Evolutionary conservation across 92 coral and sea anemone species (phyloP).

Genomic region (Blastomussa wellsi): DNA sequence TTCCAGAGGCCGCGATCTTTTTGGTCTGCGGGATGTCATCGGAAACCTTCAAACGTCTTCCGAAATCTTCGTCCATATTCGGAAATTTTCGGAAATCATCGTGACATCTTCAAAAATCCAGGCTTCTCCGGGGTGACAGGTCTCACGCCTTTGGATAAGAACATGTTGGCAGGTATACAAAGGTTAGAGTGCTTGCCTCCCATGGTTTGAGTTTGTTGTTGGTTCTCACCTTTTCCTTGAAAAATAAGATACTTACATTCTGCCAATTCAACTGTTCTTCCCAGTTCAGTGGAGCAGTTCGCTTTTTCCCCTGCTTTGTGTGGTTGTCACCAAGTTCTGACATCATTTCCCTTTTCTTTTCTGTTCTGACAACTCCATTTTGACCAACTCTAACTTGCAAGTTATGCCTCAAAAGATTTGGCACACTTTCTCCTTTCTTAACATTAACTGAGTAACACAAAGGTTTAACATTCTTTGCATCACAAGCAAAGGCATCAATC

Average conservation of each 20-base stretch:
- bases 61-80: too few relatives aligned
- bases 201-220: too few relatives aligned
- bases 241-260: conserved; percentile 52
- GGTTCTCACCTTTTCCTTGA: too few relatives aligned
- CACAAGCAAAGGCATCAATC: conserved; percentile 76
- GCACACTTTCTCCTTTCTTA: conserved; percentile 59
- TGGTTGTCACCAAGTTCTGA: conserved; percentile 23
- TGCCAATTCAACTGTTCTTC: conserved; percentile 88
- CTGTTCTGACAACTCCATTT: conserved; percentile 74
- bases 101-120: too few relatives aligned
- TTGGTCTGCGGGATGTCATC: too few relatives aligned
- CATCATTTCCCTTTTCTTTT: background rate
- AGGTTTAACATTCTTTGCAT: conserved; percentile 53
- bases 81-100: too few relatives aligned
- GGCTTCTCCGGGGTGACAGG: too few relatives aligned
- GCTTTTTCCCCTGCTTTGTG: conserved; percentile 15
- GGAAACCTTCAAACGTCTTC: too few relatives aligned
- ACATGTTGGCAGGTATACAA: too few relatives aligned
- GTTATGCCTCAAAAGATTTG: conserved; percentile 66
- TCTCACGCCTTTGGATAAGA: too few relatives aligned
- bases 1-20: too few relatives aligned
- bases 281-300: conserved; percentile 80
- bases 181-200: too few relatives aligned
- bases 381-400: conserved; percentile 78
- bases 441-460: conserved; percentile 62